Conservation (phyloP, 2,888 invertebrate species). For the Bombyx huttoni region DNA sequence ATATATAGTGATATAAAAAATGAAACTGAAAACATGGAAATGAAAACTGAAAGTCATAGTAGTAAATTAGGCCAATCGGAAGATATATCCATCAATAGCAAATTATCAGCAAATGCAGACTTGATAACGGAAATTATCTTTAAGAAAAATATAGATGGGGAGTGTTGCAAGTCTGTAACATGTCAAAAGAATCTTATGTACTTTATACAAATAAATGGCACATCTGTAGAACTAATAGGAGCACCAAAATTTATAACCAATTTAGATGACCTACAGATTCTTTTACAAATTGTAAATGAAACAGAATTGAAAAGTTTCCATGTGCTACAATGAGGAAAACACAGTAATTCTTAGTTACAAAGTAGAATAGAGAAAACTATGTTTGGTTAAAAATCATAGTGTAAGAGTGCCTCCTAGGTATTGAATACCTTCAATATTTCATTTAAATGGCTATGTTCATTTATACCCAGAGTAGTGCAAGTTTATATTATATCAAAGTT, state of each 20-base stretch:
- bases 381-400: slow-evolving; percentile 13
- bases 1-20: slow-evolving; percentile 13
- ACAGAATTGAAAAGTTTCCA: slow-evolving; percentile 52
- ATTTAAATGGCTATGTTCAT: not conserved
- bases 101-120: slow-evolving; percentile 13
- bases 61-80: slow-evolving; percentile 5
- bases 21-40: no score
- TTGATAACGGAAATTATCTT: slow-evolving; percentile 37
- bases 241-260: slow-evolving; percentile 60
- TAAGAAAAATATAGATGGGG: slow-evolving; percentile 42
- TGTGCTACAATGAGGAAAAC: slow-evolving; percentile 38
- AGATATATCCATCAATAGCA: slow-evolving; percentile 4
- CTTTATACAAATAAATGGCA: slow-evolving; percentile 49
- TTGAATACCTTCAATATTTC: slow-evolving; percentile 12
- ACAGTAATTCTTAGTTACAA: not conserved
- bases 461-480: not conserved
- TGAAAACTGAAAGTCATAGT: slow-evolving; percentile 13
- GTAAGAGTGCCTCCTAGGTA: slow-evolving; percentile 17
- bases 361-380: slow-evolving; percentile 4
- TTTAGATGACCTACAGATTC: slow-evolving; percentile 58
- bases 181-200: slow-evolving; percentile 60
- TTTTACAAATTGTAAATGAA: slow-evolving; percentile 66
- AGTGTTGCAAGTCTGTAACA: slow-evolving; percentile 47
- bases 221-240: slow-evolving; percentile 55
- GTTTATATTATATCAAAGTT: not conserved